Evolutionary conservation across 1,140 invertebrate species (phyloP).

Genomic region (Ectropis grisescens): DNA sequence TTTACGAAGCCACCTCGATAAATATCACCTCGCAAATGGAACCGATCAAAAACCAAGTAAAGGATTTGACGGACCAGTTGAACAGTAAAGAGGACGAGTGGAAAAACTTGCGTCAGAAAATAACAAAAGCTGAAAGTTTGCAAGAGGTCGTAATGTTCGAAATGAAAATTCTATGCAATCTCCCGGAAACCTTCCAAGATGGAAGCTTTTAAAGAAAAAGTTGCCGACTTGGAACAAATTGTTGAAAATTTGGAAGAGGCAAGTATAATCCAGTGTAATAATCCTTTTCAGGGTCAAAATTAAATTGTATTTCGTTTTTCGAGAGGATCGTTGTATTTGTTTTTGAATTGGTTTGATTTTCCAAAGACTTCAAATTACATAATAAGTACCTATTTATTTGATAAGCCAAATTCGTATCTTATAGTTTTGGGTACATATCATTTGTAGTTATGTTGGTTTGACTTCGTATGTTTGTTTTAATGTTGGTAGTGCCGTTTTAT

Average conservation of each 20-base stretch:
- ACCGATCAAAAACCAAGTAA: conserved; percentile 57
- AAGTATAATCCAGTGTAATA: conserved; percentile 5
- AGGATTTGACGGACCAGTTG: conserved; percentile 50
- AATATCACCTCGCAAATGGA: conserved; percentile 68
- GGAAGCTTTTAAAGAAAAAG: conserved; percentile 55
- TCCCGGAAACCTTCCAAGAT: conserved; percentile 60
- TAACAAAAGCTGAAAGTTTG: conserved; percentile 66
- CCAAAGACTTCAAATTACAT: too few relatives aligned
- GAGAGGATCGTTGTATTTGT: too few relatives aligned
- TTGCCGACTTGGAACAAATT: conserved; percentile 48
- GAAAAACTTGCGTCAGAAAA: conserved; percentile 66
- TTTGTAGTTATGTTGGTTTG: too few relatives aligned
- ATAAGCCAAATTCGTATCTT: too few relatives aligned
- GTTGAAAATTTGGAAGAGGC: conserved; percentile 62
- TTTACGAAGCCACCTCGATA: conserved; percentile 63
- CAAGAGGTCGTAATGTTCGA: conserved; percentile 63
- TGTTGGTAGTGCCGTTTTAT: too few relatives aligned
- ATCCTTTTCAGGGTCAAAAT: too few relatives aligned
- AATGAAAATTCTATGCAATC: conserved; percentile 65
- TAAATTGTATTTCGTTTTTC: too few relatives aligned
- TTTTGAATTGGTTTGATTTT: too few relatives aligned
- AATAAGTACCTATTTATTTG: too few relatives aligned
- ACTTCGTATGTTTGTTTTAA: too few relatives aligned
- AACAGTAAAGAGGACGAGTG: conserved; percentile 65
- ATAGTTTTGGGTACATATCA: too few relatives aligned